Evolutionary conservation across 2,888 invertebrate species (phyloP).

Genomic region (Melipona bicolor): DNA sequence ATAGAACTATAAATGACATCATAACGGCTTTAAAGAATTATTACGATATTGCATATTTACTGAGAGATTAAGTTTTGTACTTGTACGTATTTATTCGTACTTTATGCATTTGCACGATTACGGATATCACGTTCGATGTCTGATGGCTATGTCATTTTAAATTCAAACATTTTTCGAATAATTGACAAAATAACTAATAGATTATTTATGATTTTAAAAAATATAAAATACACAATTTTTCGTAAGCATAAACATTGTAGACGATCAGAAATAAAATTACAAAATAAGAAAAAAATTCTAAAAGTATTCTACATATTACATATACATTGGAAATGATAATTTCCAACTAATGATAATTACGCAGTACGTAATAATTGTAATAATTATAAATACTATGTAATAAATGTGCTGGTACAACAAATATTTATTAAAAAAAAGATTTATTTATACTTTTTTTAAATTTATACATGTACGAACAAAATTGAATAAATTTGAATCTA

Average conservation of each 20-base stretch:
- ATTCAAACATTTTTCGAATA: background rate
- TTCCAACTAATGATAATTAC: too few relatives aligned
- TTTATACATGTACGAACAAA: background rate
- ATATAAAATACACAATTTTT: background rate
- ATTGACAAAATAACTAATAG: background rate
- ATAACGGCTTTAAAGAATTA: background rate
- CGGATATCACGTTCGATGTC: too few relatives aligned
- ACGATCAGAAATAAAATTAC: background rate
- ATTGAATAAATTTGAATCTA: background rate
- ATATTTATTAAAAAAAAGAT: background rate
- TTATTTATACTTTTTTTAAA: background rate
- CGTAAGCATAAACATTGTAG: background rate
- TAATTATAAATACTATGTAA: background rate
- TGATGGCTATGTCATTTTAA: background rate
- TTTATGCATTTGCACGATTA: too few relatives aligned
- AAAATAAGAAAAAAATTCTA: background rate
- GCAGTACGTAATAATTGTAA: conserved; percentile 2
- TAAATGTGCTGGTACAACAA: background rate
- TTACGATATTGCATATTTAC: background rate
- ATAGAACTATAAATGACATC: conserved; percentile 6
- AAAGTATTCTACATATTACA: background rate
- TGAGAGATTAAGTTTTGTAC: background rate
- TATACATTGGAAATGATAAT: background rate
- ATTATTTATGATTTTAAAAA: background rate
- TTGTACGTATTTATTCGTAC: background rate